Percentiles rank a stretch among this genome's conserved stretches.
Conservation (phyloP, 2,113 vertebrate genomes). For the Platycercus adscitus region DNA sequence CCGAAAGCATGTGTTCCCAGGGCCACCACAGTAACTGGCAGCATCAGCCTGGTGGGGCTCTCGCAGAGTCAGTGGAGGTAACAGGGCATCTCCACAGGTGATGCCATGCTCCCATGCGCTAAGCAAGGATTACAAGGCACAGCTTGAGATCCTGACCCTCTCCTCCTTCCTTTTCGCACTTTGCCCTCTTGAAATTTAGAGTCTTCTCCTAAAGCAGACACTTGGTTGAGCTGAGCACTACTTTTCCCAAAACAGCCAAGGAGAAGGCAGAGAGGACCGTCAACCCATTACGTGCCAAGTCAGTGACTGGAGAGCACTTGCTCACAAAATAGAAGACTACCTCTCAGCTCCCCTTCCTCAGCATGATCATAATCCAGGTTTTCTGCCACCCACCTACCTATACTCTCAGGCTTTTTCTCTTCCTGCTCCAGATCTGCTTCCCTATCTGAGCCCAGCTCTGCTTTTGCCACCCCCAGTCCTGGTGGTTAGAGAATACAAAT, state of each 20-base stretch:
- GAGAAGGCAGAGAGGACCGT: background rate
- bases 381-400: background rate
- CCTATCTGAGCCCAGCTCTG: background rate
- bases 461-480: background rate
- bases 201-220: background rate
- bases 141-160: background rate
- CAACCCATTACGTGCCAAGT: rapidly evolving
- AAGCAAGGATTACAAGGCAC: background rate
- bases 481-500: background rate
- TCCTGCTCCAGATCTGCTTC: conserved; percentile 1
- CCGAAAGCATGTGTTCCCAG: background rate
- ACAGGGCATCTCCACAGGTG: background rate
- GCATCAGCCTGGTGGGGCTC: background rate
- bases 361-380: background rate
- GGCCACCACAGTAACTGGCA: background rate
- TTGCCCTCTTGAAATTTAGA: background rate
- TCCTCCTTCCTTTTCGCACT: background rate
- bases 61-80: background rate
- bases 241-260: background rate
- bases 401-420: background rate
- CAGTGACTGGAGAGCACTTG: background rate
- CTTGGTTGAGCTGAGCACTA: background rate
- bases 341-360: background rate
- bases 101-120: background rate
- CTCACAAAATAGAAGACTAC: background rate